Evolutionary conservation across 1,140 invertebrate genomes (phyloP).

Genomic region (Scylla paramamosain): DNA sequence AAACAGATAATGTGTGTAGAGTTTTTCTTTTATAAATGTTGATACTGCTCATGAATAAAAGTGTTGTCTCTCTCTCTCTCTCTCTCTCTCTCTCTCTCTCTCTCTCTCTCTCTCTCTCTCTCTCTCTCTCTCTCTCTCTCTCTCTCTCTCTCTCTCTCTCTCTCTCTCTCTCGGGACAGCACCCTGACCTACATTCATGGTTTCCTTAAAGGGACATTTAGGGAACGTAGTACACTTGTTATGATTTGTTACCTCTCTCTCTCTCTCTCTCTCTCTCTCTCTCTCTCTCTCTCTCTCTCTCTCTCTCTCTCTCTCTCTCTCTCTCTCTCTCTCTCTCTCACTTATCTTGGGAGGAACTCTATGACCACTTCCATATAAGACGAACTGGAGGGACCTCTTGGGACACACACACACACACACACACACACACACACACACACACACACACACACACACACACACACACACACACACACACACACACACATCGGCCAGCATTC

Average conservation of each 20-base stretch:
- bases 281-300: slow-evolving; percentile 20
- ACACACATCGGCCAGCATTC: too few species aligned
- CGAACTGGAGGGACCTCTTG: not conserved
- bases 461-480: too few species aligned
- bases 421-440: too few species aligned
- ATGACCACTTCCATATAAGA: slow-evolving; percentile 11
- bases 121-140: slow-evolving; percentile 20
- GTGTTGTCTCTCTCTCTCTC: not conserved
- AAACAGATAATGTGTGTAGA: too few species aligned
- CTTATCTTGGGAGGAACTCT: not conserved
- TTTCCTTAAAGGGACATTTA: too few species aligned
- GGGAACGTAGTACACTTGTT: too few species aligned
- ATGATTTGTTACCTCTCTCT: not conserved
- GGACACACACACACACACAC: too few species aligned
- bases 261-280: slow-evolving; percentile 20
- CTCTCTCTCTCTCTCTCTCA: slow-evolving; percentile 7
- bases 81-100: not conserved
- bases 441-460: too few species aligned
- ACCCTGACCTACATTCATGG: too few species aligned
- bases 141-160: slow-evolving; percentile 20
- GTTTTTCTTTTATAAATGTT: too few species aligned
- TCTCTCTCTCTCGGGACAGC: slow-evolving; percentile 5
- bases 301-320: slow-evolving; percentile 20
- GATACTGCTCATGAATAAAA: too few species aligned
- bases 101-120: not conserved